Evolutionary conservation across 2,113 vertebrate genomes (phyloP), one percentile per base, ranked within the genome.

Genomic region (Eubucco bourcierii): DNA sequence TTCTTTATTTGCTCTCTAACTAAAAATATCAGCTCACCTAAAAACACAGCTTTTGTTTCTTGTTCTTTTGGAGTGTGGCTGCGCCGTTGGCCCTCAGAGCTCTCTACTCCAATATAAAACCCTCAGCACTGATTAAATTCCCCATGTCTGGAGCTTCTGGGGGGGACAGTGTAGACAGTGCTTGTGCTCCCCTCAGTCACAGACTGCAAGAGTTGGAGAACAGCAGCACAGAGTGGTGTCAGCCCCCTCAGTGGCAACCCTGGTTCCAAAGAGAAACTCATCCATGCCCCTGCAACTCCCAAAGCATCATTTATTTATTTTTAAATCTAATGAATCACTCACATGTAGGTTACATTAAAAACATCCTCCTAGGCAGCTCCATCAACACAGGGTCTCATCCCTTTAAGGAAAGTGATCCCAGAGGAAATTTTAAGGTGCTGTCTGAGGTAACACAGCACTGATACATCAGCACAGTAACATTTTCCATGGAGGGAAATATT

Each of bases 11-110:
- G 15, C 18, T 89, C 72, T 3, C 66, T 13, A 52, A 53, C 73
- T 91, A 90, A 94, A 95, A 95, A 95, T 90, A 95, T 3, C 90
- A 71, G 31, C 68, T 90, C 90, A 85, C 68, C 75, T 77, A 47
- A 90, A 90, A 92, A 91, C 67, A 37, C 60, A 85, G 60, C 33
- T 80, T 93, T 80, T 77, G 2, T 72, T 52, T 52, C 87, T 85
- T 56, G 33, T n/a, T 85, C 61, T 70, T 77, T 79, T 47, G 28
- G 75, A 79, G 50, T n/a, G 10, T 9, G 53, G 28, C 19, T 58
- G 39, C 12, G 39, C 23, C 5, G 2, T 52, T 74, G 68, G 41
- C 41, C 46, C 56, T 66, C 28, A 23, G 41, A 77, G 12, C 64
- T 76, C 50, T 73, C 71, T 46, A 2, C 4, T 80, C 47, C 25